phyloP scores from a whole-genome alignment of 2,113 vertebrate species.

The Serinus canaria region DNA sequence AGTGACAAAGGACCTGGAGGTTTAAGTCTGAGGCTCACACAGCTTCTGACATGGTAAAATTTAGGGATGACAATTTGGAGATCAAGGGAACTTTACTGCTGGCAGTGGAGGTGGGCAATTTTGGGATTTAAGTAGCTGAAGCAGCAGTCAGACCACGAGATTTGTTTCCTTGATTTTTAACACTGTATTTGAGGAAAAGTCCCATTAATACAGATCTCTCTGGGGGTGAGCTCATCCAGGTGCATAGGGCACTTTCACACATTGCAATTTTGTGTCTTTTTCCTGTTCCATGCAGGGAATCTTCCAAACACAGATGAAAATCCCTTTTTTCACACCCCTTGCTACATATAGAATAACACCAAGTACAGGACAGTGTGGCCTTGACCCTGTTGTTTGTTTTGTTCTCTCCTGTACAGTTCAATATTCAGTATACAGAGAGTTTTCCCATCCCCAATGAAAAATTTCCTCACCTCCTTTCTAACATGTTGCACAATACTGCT shows the following conservation, averaged over 20 bases:
- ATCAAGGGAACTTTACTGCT: constrained; percentile 17
- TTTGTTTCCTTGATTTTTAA: background rate
- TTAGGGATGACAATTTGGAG: constrained; percentile 15
- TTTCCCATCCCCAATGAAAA: background rate
- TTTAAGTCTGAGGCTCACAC: background rate
- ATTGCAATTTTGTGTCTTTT: background rate
- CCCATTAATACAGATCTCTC: background rate
- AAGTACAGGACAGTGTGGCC: background rate
- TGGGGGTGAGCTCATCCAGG: background rate
- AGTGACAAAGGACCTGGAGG: background rate
- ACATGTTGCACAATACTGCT: background rate
- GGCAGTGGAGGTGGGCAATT: background rate
- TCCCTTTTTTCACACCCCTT: background rate
- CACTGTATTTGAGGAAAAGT: background rate
- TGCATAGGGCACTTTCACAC: background rate
- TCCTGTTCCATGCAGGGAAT: background rate
- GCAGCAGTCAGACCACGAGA: background rate
- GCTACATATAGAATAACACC: background rate
- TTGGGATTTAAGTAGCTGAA: constrained; percentile 27
- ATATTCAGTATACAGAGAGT: background rate
- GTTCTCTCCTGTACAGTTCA: background rate
- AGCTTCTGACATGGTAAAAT: background rate
- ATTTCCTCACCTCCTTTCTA: background rate
- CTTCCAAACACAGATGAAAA: background rate
- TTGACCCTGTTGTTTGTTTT: background rate